Evolutionary conservation across 2,113 vertebrate genomes (phyloP).

Genomic region (Triplophysa rosa): DNA sequence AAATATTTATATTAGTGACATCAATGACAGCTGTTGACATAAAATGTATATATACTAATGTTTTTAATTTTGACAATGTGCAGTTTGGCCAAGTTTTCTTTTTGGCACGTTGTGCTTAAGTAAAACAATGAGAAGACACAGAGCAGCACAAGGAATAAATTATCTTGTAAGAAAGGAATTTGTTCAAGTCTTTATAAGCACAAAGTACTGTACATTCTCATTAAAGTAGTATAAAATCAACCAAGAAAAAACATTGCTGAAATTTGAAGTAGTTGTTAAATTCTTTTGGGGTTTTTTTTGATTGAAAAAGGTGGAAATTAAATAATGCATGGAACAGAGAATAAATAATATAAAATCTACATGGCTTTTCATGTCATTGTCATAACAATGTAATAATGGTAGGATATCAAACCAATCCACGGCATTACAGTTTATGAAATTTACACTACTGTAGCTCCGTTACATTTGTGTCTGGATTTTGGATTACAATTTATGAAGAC

Average conservation of each 20-base stretch:
- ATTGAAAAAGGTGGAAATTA: conserved; percentile 29
- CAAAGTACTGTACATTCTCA: conserved; percentile 76
- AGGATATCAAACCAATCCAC: conserved; percentile 11
- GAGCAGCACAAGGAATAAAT: conserved; percentile 76
- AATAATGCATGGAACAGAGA: conserved; percentile 30
- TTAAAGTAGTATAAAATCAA: conserved; percentile 61
- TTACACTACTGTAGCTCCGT: neutral
- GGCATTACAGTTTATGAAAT: neutral
- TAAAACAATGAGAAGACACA: conserved; percentile 56
- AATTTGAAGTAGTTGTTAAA: neutral
- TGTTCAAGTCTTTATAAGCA: conserved; percentile 75
- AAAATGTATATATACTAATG: conserved; percentile 38
- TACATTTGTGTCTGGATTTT: conserved; percentile 9
- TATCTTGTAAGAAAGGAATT: conserved; percentile 65
- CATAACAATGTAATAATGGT: neutral
- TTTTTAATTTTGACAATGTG: conserved; percentile 19
- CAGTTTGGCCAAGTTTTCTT: conserved; percentile 53
- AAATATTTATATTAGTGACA: conserved; percentile 54
- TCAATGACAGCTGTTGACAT: conserved; percentile 47
- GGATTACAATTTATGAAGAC: conserved; percentile 42
- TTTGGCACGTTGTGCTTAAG: conserved; percentile 47
- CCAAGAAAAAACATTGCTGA: conserved; percentile 45
- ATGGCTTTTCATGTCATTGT: conserved; percentile 39
- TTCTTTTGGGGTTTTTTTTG: neutral
- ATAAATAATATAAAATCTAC: conserved; percentile 17